phyloP scores from a whole-genome alignment of 2,797 vertebrate species.

The Kryptolebias ocellatus region DNA sequence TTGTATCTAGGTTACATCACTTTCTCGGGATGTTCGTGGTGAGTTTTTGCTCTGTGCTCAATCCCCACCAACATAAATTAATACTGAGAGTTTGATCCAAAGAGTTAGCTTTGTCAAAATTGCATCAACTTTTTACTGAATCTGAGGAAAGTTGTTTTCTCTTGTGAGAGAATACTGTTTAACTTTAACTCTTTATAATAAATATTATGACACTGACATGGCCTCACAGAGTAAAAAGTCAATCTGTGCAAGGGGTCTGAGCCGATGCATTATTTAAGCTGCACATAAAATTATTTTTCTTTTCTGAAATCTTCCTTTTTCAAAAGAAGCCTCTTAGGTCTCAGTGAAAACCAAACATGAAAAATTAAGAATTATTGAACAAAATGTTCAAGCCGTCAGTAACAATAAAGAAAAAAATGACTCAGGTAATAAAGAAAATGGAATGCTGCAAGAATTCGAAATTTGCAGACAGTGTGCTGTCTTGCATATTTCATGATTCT shows the following conservation, averaged over 20 bases:
- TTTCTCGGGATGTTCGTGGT: background rate
- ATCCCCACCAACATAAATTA: background rate
- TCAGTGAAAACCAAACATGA: constrained; percentile 41
- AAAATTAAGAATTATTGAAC: constrained; percentile 29
- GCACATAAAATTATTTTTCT: constrained; percentile 44
- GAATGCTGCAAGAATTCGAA: background rate
- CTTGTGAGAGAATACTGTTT: constrained; percentile 7
- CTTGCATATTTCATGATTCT: constrained; percentile 17
- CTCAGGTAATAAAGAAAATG: background rate
- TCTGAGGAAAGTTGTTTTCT: constrained; percentile 9
- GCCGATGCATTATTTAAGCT: constrained; percentile 64
- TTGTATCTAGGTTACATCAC: constrained; percentile 47
- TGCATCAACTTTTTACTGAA: constrained; percentile 3
- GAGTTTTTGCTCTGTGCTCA: background rate
- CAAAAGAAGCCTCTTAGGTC: constrained; percentile 41
- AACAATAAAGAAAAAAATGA: constrained; percentile 23
- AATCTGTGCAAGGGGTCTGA: constrained; percentile 42
- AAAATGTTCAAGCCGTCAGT: constrained; percentile 33
- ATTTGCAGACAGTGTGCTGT: background rate
- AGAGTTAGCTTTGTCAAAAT: background rate
- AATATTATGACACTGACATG: constrained; percentile 1
- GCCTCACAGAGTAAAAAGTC: constrained; percentile 22
- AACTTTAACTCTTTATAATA: background rate
- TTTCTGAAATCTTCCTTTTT: constrained; percentile 32
- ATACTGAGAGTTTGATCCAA: background rate